These are phyloP conservation scores for Eptesicus fuscus DNA, from an alignment of 2,113 vertebrate genomes.

Conservation along the genomic window DNA sequence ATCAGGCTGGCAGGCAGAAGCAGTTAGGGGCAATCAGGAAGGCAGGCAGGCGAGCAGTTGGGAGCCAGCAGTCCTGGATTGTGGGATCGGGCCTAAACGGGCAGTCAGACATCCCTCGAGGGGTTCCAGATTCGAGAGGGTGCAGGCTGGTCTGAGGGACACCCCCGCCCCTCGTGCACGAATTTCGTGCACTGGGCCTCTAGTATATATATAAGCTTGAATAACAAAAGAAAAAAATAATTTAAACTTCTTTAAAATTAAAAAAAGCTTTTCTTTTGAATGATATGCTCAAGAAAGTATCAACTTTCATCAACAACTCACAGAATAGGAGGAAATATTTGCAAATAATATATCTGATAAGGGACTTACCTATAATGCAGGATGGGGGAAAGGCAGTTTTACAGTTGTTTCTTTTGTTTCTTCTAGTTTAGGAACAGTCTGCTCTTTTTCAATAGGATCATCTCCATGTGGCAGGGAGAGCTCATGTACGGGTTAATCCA, in stretches of 20 bases:
- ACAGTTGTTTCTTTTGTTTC: background rate
- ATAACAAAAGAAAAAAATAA: background rate
- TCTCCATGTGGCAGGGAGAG: background rate
- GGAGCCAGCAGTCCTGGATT: too few species aligned
- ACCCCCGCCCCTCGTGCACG: too few species aligned
- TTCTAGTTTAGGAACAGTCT: background rate
- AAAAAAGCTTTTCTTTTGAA: background rate
- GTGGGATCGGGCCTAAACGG: too few species aligned
- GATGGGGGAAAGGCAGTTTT: background rate
- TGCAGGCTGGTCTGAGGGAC: too few species aligned
- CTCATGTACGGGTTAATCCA: background rate
- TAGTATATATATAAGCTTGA: background rate
- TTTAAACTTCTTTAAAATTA: background rate
- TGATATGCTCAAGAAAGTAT: background rate
- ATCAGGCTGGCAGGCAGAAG: too few species aligned
- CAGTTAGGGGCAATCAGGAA: too few species aligned
- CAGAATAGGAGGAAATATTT: background rate
- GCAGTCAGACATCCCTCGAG: too few species aligned
- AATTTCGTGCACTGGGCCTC: too few species aligned
- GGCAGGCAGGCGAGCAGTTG: too few species aligned
- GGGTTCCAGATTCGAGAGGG: too few species aligned
- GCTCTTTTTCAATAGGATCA: background rate
- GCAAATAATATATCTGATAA: background rate
- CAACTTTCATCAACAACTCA: too few species aligned
- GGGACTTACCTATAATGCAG: background rate